Evolutionary conservation across 2,888 invertebrate genomes (phyloP), one percentile per base, ranked within the genome.

Genomic region (Plagodis dolabraria): DNA sequence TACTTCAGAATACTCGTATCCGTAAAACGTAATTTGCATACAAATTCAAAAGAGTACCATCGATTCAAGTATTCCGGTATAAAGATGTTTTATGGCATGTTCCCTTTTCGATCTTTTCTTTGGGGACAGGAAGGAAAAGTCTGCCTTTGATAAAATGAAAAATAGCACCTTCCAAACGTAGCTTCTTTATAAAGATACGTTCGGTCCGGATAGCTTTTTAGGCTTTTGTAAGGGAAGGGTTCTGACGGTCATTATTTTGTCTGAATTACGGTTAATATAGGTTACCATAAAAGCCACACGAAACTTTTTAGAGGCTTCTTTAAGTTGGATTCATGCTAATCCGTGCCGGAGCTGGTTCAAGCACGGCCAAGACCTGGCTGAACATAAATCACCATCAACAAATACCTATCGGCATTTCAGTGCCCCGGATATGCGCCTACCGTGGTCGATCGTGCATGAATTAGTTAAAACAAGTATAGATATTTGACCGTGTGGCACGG

Each of bases 101-200:
- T 82, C 85, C 86, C 83, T 80, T 83, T 83, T 86, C 79, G 83
- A 82, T 85, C 82, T 81, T 85, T 89, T 84, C 83, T 83, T 78
- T 80, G 80, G 72, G 74, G 66, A 76, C 83, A 82, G 88, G 86
- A 87, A 87, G 87, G 83, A 86, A 86, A 83, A 74, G 82, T 78
- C 83, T 82, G 83, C 85, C 82, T 90, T 90, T 90, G 88, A 92
- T 88, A 88, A 86, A 85, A 81, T 87, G 87, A 90, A 88, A 89
- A 89, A 89, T 89, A 88, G 85, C 82, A 78, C 79, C 80, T 82
- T 77, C 76, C 80, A 79, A 83, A 84, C 79, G 74, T 82, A 79
- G 80, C 76, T 80, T 79, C 81, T 83, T 79, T 78, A 72, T 55
- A 69, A 73, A 71, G 72, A 68, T 65, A 38, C 35, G 12, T 43